Base-by-base conservation (phyloP, 2,888 invertebrate genomes). In the Linnaemya tessellans region DNA sequence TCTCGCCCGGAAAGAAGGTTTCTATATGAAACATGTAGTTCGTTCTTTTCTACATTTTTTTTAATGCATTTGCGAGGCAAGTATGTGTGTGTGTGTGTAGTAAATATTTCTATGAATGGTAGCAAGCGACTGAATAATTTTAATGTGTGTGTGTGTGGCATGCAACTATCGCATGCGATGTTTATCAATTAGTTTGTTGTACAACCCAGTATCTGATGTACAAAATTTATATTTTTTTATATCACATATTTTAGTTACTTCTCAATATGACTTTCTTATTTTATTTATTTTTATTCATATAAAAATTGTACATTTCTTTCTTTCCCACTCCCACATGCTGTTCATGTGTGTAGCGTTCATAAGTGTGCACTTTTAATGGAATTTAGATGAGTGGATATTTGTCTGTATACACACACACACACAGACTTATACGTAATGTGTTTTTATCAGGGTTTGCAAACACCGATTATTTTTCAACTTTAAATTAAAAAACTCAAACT, bases 181-280 rank as follows among this genome's bases (percentile, higher is more conserved):
- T 80, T 80, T 84, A 84, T 84, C 80, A 84, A 84, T 84, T 84
- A 84, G 80, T 80, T 80, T 78, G 38, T 68, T 56, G 35, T 67
- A 64, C 4, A 1, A 35, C 3, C 10, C 46, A 0, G 15, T 43
- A 30, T 65, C 15, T 67, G 5, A 35, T 67, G 43, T 20, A 75
- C 25, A 20, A 56, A 43, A 46, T 35, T 41, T 56, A 18, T 35
- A 22, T 65, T 49, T n/a, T 46, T 35, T 38, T 67, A 46, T 73
- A 25, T 41, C 51, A 18, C 15, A 18, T 60, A 41, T 62, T 41
- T 41, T 7, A 65, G 9, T 35, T 54, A 18, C 22, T 38, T 22
- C 13, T 49, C 4, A n/a, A 5, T 30, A 11, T 11, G 3, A 9
- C 11, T 22, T 22, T 8, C 1, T 0, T 70, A 1, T 22, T 18